Evolutionary conservation across 2,888 invertebrate genomes (phyloP).

Genomic region (Leucoma salicis): DNA sequence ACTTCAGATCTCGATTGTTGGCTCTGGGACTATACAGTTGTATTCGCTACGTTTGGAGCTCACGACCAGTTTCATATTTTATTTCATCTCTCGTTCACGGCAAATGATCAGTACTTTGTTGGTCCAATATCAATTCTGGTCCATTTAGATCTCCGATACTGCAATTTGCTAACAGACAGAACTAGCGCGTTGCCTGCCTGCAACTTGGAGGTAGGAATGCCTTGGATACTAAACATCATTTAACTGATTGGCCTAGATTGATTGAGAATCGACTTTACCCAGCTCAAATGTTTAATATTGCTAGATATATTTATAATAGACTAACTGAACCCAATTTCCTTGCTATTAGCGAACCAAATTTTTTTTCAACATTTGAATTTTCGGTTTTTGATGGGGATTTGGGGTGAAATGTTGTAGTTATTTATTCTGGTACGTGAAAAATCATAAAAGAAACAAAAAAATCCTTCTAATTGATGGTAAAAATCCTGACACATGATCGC

Average conservation of each 20-base stretch:
- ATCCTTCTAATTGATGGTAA: too few species aligned
- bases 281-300: too few species aligned
- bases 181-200: conserved; percentile 53
- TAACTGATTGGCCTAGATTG: conserved; percentile 53
- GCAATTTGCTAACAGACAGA: conserved; percentile 65
- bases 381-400: too few species aligned
- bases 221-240: conserved; percentile 41
- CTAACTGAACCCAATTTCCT: too few species aligned
- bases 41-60: conserved; percentile 35
- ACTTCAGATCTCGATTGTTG: conserved; percentile 75
- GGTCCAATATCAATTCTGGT: conserved; percentile 65
- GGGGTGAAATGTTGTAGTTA: too few species aligned
- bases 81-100: conserved; percentile 63
- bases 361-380: too few species aligned
- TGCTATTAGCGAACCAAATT: too few species aligned
- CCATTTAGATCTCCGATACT: conserved; percentile 74
- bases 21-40: conserved; percentile 53
- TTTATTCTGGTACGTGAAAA: too few species aligned
- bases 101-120: conserved; percentile 64
- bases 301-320: too few species aligned
- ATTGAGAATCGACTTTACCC: conserved; percentile 39
- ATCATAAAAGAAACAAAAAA: too few species aligned
- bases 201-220: conserved; percentile 61
- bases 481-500: too few species aligned
- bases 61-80: conserved; percentile 65